Conservation (phyloP, 2,888 invertebrate species). For the Lumbricus terrestris region DNA sequence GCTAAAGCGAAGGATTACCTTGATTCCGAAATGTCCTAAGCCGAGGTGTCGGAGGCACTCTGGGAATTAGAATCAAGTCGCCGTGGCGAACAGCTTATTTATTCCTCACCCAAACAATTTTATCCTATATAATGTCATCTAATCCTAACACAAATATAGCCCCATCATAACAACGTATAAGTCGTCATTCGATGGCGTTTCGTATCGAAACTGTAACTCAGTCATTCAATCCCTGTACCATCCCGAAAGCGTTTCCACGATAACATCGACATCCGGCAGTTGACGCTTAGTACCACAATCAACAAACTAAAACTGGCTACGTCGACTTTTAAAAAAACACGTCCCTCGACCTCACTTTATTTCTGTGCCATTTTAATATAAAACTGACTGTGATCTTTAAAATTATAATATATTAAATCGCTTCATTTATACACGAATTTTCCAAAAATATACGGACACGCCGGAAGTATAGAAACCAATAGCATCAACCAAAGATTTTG, state of each 20-base stretch:
- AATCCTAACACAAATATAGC: neutral
- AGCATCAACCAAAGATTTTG: neutral
- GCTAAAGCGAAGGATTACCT: neutral
- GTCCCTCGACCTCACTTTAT: neutral
- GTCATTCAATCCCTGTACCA: neutral
- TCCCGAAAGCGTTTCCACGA: neutral
- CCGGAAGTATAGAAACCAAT: neutral
- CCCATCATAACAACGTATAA: neutral
- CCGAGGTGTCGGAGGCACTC: neutral
- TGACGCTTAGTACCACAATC: neutral
- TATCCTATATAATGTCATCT: neutral
- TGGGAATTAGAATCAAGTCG: neutral
- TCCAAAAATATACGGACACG: neutral
- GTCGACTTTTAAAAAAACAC: neutral
- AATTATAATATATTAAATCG: neutral
- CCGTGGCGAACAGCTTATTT: neutral
- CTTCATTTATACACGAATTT: neutral
- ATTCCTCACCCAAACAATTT: neutral
- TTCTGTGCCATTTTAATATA: neutral
- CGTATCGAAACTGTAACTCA: neutral
- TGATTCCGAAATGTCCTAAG: neutral
- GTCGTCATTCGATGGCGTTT: neutral
- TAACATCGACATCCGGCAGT: conserved; percentile 3
- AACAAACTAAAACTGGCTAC: neutral
- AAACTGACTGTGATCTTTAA: neutral